Base-by-base conservation (phyloP, 2,888 invertebrate genomes). In the Caenorhabditis afra region DNA sequence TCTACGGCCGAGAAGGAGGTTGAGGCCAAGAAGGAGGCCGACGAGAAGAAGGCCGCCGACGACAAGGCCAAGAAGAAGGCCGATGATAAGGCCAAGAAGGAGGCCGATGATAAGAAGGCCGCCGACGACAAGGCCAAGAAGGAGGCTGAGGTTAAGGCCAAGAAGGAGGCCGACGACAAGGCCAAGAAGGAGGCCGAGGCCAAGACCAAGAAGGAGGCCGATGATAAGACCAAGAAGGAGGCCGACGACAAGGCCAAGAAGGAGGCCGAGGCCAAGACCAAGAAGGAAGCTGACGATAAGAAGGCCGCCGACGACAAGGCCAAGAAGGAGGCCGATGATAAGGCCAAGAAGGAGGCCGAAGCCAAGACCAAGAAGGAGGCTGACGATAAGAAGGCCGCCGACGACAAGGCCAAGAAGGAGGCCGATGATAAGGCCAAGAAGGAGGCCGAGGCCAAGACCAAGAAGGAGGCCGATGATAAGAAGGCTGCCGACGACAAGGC, bases 241-340 rank as follows among this genome's bases (percentile, higher is more conserved):
- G 29, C 29, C 7, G 29, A 29, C 3, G 29, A 29, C 4, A 29
- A 29, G 7, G 29, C 29, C 29, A 29, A 29, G 29, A 29, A 52
- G 52, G 68, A 52, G 0, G 59, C 58, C 16, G 70, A 70, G 0
- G 61, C 22, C 11, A 70, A 62, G 59, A 39, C 45, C n/a, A 64
- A 47, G 23, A 47, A 71, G 37, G 61, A 61, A 1, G 45, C 37
- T 11, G 71, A 37, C 11, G 62, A 41, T 11, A 68, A 68, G 59
- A 52, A 52, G 37, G 22, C 37, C n/a, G 39, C 64, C 10, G 41
- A 49, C 2, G 52, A 50, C 10, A 41, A 50, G 49, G 35, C 57
- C 39, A 74, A 65, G 57, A 66, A 74, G 66, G 59, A 77, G 7
- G 47, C 55, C 12, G 64, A 55, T 8, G 61, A 45, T 1, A 73